phyloP scores from a whole-genome alignment of 2,113 vertebrate species.

The Periophthalmus modestus region DNA sequence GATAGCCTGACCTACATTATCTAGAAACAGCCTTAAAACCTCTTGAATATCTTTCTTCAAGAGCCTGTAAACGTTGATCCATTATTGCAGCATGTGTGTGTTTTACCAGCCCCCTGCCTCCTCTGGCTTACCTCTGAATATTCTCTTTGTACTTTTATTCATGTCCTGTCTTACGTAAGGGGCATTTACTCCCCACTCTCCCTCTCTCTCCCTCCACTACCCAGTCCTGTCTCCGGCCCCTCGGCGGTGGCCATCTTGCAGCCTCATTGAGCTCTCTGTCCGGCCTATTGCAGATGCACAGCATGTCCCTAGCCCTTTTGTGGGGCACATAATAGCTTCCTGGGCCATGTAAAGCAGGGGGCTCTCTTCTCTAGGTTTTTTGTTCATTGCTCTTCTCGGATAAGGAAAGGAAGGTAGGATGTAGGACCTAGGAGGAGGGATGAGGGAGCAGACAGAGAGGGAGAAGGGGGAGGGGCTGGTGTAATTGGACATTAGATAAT shows the following conservation, averaged over 20 bases:
- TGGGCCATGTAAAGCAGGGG: slow-evolving; percentile 67
- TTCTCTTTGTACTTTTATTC: slow-evolving; percentile 57
- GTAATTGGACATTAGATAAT: slow-evolving; percentile 67
- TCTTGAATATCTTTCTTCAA: background rate
- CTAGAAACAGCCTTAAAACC: background rate
- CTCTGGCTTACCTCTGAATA: slow-evolving; percentile 42
- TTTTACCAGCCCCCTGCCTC: slow-evolving; percentile 23
- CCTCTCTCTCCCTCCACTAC: slow-evolving; percentile 7
- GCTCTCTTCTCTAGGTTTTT: slow-evolving; percentile 67
- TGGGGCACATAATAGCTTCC: slow-evolving; percentile 73
- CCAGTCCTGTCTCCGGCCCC: slow-evolving; percentile 23
- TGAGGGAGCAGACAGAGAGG: slow-evolving; percentile 23
- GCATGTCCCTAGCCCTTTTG: slow-evolving; percentile 66
- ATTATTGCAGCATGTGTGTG: slow-evolving; percentile 32
- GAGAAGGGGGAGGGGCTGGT: slow-evolving; percentile 1
- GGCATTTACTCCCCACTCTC: slow-evolving; percentile 48
- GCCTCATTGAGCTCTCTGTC: slow-evolving; percentile 72
- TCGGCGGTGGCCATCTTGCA: slow-evolving; percentile 35
- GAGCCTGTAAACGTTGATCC: background rate
- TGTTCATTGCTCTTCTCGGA: slow-evolving; percentile 61
- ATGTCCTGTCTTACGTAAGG: slow-evolving; percentile 51
- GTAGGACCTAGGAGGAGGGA: slow-evolving; percentile 24
- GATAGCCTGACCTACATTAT: background rate
- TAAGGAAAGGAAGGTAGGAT: slow-evolving; percentile 36
- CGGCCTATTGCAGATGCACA: slow-evolving; percentile 70